Percentiles rank a stretch among this genome's conserved stretches.
These are phyloP conservation scores for Chrysolina americana DNA, from an alignment of 2,888 invertebrate species.

Conservation along the genomic window DNA sequence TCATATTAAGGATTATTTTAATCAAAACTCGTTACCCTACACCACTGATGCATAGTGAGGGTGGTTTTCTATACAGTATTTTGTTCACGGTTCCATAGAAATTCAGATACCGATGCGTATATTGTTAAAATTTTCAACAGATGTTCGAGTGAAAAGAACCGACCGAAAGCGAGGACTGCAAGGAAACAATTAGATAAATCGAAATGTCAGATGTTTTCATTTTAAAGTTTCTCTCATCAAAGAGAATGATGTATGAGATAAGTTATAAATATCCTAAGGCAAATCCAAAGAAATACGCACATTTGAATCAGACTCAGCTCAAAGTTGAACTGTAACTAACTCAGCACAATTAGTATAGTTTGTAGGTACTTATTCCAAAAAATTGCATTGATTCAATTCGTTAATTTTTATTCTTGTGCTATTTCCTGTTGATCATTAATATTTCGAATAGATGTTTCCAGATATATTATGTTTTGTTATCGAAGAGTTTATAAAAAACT, in stretches of 20 bases:
- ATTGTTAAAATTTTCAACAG: slow-evolving; percentile 22
- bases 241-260: neutral
- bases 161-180: slow-evolving; percentile 24
- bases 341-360: no score
- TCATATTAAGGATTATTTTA: no score
- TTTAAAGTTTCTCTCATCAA: slow-evolving; percentile 18
- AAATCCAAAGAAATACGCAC: neutral
- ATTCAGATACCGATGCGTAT: slow-evolving; percentile 25
- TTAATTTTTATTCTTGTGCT: no score
- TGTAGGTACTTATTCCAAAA: no score
- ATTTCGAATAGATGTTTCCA: no score
- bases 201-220: slow-evolving; percentile 36
- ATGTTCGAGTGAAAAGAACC: slow-evolving; percentile 29
- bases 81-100: slow-evolving; percentile 19
- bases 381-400: no score
- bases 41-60: neutral
- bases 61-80: slow-evolving; percentile 19
- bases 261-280: neutral
- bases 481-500: no score
- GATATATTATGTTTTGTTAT: no score
- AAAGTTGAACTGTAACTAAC: neutral
- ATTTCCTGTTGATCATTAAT: no score
- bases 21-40: neutral
- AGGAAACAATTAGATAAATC: slow-evolving; percentile 34
- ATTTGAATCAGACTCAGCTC: neutral